A percentile compares a stretch with the other conserved stretches of the same genome.
phyloP scores from a whole-genome alignment of 2,113 vertebrate genomes.

The Prunella fulvescens region DNA sequence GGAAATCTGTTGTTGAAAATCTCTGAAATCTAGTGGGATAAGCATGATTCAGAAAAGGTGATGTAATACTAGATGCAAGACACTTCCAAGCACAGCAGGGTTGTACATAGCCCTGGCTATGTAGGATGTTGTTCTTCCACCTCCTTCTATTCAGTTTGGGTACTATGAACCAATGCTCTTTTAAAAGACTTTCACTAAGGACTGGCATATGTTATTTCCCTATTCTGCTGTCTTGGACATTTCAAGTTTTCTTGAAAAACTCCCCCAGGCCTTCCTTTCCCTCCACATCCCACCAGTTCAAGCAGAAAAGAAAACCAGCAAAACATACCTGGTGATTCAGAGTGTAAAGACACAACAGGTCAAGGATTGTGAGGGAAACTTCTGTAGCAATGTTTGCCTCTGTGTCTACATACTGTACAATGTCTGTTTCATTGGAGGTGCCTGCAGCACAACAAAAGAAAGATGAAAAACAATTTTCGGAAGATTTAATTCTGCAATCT shows the following conservation, averaged over 20 bases:
- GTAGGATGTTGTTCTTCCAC: background rate
- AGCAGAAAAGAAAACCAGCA: background rate
- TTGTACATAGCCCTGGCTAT: background rate
- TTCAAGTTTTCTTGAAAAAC: background rate
- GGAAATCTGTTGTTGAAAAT: background rate
- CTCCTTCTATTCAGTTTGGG: background rate
- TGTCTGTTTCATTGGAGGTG: slow-evolving; percentile 84
- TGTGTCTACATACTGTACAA: slow-evolving; percentile 86
- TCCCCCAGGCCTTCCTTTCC: background rate
- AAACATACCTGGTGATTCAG: slow-evolving; percentile 87
- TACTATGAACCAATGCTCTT: background rate
- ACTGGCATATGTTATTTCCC: background rate
- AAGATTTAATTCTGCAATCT: background rate
- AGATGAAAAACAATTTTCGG: background rate
- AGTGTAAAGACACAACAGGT: slow-evolving; percentile 90
- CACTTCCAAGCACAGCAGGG: background rate
- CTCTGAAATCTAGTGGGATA: background rate
- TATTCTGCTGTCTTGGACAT: background rate
- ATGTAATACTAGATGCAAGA: background rate
- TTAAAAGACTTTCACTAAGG: background rate
- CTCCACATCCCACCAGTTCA: background rate
- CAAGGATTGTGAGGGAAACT: slow-evolving; percentile 90
- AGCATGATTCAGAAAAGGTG: background rate
- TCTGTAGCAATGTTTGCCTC: slow-evolving; percentile 94
- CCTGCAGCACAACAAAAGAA: slow-evolving; percentile 56